phyloP scores from a whole-genome alignment of 2,797 vertebrate species.

The Chelmon rostratus region DNA sequence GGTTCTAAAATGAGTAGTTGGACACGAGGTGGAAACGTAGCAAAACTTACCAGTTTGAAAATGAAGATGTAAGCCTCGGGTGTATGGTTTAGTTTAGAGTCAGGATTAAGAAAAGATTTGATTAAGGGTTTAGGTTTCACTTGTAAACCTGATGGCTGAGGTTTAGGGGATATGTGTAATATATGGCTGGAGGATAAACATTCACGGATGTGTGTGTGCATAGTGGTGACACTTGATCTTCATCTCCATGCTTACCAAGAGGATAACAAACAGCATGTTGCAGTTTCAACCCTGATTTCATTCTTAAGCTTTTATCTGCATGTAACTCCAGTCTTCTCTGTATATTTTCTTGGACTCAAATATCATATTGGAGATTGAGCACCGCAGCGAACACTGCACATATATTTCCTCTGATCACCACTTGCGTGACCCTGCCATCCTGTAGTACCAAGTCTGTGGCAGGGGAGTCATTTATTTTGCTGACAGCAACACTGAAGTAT shows the following conservation, averaged over 20 bases:
- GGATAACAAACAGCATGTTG: slow-evolving; percentile 55
- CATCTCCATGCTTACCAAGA: slow-evolving; percentile 57
- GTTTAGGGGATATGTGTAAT: background rate
- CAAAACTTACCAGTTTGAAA: too few species aligned
- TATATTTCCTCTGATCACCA: slow-evolving; percentile 34
- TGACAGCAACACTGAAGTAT: slow-evolving; percentile 42
- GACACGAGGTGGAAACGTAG: too few species aligned
- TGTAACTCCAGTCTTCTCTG: slow-evolving; percentile 11
- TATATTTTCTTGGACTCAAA: slow-evolving; percentile 20
- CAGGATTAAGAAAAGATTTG: too few species aligned
- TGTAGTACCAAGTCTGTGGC: slow-evolving; percentile 9
- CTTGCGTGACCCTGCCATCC: slow-evolving; percentile 19
- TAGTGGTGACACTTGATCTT: slow-evolving; percentile 54
- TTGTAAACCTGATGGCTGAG: too few species aligned
- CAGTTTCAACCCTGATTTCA: slow-evolving; percentile 39
- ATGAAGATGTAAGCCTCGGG: too few species aligned
- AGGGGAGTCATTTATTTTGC: slow-evolving; percentile 42
- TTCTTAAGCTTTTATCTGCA: slow-evolving; percentile 45
- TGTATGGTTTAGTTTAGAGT: too few species aligned
- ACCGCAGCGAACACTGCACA: slow-evolving; percentile 4
- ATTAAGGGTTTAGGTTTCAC: too few species aligned
- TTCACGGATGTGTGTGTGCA: slow-evolving; percentile 7
- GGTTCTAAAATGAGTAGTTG: too few species aligned
- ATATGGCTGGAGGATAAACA: slow-evolving; percentile 2
- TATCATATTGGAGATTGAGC: slow-evolving; percentile 20